Evolutionary conservation across 2,888 invertebrate species (phyloP), one percentile per base, ranked within the genome.

Genomic region (Heliconius sara): DNA sequence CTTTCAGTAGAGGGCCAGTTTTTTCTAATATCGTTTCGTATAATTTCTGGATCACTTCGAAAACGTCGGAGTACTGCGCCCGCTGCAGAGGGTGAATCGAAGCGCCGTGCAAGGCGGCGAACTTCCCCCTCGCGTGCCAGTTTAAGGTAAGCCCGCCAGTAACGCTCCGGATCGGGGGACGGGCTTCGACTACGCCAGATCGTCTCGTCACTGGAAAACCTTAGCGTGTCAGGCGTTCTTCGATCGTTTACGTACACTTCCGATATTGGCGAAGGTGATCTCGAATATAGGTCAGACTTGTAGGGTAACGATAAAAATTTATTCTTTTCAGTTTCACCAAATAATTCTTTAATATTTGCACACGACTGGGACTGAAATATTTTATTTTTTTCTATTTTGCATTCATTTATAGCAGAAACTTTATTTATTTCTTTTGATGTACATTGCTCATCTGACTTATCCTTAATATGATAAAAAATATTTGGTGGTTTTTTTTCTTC

Each of bases 11-110:
- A 95, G 66, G 91, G 87, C 93, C 93, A 94, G 85, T 91, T 91
- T 81, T 93, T 93, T 70, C 95, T 95, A 85, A 96, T 91, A 65
- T 96, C 91, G 85, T 96, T 96, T 81, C 96, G 94, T 75, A 96
- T 96, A 65, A 98, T 91, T 90, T 98, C 97, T 19, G 98, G 97
- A 90, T 98, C 98, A 91, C 98, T 98, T 85, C 96, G 97, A 89
- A 97, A 97, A 83, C 97, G 96, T 84, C 97, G 95, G 85, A 96
- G 91, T 30, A 95, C 92, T 22, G 91, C 89, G 76, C 93, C 93
- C 82, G 89, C 91, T 84, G 96, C 96, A 79, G 96, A 95, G 73
- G 96, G 94, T 84, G 96, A 96, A 90, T 98, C 98, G 88, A 98
- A 98, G 84, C 97, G 97, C 80, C 97, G 96, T 83, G 96, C 96